Percentiles rank a stretch among this genome's conserved stretches.
Conservation (phyloP, 2,888 invertebrate species). For the Calephelis perditalis region DNA sequence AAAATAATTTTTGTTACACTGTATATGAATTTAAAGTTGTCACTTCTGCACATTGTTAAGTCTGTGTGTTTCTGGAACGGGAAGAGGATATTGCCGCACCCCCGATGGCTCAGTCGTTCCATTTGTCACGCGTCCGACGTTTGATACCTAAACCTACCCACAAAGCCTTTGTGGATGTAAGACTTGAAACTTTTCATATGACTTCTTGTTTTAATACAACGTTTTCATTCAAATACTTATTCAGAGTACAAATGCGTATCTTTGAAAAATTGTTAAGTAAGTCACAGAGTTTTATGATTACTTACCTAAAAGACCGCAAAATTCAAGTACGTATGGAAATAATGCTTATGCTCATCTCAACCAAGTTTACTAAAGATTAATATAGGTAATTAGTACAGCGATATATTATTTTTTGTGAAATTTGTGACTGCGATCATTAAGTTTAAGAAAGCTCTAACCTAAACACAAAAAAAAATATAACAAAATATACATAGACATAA, state of each 20-base stretch:
- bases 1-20: background rate
- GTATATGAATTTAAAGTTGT: background rate
- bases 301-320: too few relatives aligned
- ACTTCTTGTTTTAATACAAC: conserved; percentile 12
- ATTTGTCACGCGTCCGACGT: conserved; percentile 53
- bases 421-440: too few relatives aligned
- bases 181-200: conserved; percentile 28
- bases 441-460: background rate
- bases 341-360: too few relatives aligned
- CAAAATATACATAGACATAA: too few relatives aligned
- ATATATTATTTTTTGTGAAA: too few relatives aligned
- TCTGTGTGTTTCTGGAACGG: conserved; percentile 36
- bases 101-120: conserved; percentile 56
- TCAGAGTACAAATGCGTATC: too few relatives aligned
- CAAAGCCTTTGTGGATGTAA: conserved; percentile 33
- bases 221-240: background rate
- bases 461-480: background rate
- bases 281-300: too few relatives aligned
- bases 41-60: conserved; percentile 24
- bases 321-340: too few relatives aligned
- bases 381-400: too few relatives aligned
- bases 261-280: too few relatives aligned
- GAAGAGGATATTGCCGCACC: conserved; percentile 58
- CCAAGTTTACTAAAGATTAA: too few relatives aligned
- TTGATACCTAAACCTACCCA: conserved; percentile 34